A percentile compares a stretch with the other conserved stretches of the same genome.
phyloP scores from a whole-genome alignment of 2,888 invertebrate species.

The Rhopalosiphum nymphaeae region DNA sequence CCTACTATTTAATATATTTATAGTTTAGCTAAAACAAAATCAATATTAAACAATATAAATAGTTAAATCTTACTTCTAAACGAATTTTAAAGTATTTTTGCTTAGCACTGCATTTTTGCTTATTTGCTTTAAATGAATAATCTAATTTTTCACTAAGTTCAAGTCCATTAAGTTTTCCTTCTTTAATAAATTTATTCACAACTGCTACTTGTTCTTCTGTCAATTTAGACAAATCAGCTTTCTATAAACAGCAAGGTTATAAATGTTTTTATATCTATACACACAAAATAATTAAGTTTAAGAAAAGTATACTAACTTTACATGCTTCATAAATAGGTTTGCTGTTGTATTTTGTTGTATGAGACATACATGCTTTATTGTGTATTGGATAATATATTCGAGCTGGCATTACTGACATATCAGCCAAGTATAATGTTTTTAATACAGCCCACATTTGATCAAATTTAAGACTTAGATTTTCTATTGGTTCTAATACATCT shows the following conservation, averaged over 20 bases:
- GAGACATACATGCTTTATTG: constrained; percentile 82
- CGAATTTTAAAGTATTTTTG: constrained; percentile 78
- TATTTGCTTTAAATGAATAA: constrained; percentile 73
- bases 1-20: not conserved
- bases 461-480: constrained; percentile 80
- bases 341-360: constrained; percentile 81
- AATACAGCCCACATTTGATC: constrained; percentile 90
- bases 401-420: constrained; percentile 84
- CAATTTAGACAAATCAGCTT: constrained; percentile 70
- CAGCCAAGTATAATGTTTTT: constrained; percentile 85
- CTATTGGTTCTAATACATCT: constrained; percentile 81
- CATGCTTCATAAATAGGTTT: constrained; percentile 79
- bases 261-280: not conserved
- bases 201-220: constrained; percentile 79
- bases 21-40: constrained; percentile 3
- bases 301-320: constrained; percentile 70
- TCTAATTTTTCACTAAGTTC: constrained; percentile 75
- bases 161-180: constrained; percentile 87
- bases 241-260: constrained; percentile 68
- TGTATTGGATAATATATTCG: constrained; percentile 84
- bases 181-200: constrained; percentile 82
- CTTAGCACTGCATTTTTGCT: constrained; percentile 74
- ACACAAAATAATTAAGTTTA: constrained; percentile 42
- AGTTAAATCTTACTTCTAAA: constrained; percentile 72
- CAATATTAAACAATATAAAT: not conserved